A percentile compares a stretch with the other conserved stretches of the same genome.
phyloP scores from a whole-genome alignment of 2,113 vertebrate species.

The Micronycteris hirsuta region DNA sequence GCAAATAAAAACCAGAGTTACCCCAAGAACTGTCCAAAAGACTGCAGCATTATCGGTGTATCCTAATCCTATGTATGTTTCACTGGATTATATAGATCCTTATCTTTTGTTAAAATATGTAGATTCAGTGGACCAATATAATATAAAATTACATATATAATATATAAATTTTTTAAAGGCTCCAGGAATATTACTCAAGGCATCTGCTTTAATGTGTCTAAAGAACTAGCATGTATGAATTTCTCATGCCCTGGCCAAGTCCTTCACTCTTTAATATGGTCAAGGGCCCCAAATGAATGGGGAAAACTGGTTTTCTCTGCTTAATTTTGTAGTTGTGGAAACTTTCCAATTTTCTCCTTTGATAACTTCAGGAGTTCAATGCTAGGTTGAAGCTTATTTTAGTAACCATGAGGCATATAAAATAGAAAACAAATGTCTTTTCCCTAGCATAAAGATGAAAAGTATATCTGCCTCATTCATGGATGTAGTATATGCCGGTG shows the following conservation, averaged over 20 bases:
- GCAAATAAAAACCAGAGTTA: conserved; percentile 47
- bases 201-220: not conserved
- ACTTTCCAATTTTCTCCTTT: conserved; percentile 20
- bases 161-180: conserved; percentile 66
- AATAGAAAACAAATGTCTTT: not conserved
- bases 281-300: not conserved
- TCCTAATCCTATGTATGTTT: conserved; percentile 81
- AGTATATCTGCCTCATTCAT: not conserved
- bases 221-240: not conserved
- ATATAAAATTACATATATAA: conserved; percentile 83
- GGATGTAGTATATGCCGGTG: not conserved
- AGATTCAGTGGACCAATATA: conserved; percentile 83
- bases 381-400: not conserved
- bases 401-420: not conserved
- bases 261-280: not conserved
- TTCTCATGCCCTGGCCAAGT: not conserved
- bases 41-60: conserved; percentile 60
- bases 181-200: not conserved
- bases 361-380: not conserved
- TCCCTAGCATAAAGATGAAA: not conserved
- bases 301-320: not conserved
- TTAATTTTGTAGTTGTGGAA: not conserved
- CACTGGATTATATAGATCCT: conserved; percentile 82
- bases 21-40: not conserved
- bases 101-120: conserved; percentile 81